phyloP scores from a whole-genome alignment of 2,888 invertebrate species.

The Drosophila neonasuta region DNA sequence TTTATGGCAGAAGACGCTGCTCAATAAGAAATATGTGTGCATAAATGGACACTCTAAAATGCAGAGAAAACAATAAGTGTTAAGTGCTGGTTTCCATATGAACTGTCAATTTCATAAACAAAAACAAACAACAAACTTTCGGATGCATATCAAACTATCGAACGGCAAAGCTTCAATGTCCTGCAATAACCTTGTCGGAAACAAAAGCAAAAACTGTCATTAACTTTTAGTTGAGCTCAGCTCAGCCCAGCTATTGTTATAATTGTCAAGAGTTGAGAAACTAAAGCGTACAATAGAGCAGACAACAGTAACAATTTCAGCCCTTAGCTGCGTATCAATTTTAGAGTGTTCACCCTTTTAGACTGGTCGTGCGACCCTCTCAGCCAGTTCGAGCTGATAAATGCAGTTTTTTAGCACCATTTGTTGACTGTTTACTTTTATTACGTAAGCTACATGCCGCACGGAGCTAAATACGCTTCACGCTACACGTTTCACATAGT shows the following conservation, averaged over 20 bases:
- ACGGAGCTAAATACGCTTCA: slow-evolving; percentile 24
- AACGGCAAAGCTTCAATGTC: slow-evolving; percentile 30
- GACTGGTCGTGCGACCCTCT: slow-evolving; percentile 25
- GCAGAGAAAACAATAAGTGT: neutral
- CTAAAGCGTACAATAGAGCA: slow-evolving; percentile 40
- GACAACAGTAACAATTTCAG: slow-evolving; percentile 23
- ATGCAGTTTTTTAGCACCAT: slow-evolving; percentile 66
- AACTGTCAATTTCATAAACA: slow-evolving; percentile 23
- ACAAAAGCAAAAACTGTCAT: slow-evolving; percentile 49
- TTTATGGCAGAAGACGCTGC: neutral
- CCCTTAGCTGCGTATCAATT: slow-evolving; percentile 40
- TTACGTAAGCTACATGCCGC: slow-evolving; percentile 62
- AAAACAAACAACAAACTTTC: slow-evolving; percentile 6
- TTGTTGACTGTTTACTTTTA: slow-evolving; percentile 74
- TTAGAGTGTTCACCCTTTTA: slow-evolving; percentile 29
- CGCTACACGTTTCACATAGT: slow-evolving; percentile 49
- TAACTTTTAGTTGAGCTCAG: slow-evolving; percentile 41
- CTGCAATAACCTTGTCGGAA: slow-evolving; percentile 38
- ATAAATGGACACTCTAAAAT: neutral
- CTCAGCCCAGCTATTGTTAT: slow-evolving; percentile 25
- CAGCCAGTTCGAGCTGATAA: slow-evolving; percentile 59
- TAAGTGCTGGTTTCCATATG: slow-evolving; percentile 11
- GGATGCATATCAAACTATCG: slow-evolving; percentile 16
- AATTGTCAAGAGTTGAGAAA: slow-evolving; percentile 50
- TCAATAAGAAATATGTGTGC: neutral